These are phyloP conservation scores for Gallinago media DNA, from an alignment of 2,113 vertebrate species.

Conservation along the genomic window DNA sequence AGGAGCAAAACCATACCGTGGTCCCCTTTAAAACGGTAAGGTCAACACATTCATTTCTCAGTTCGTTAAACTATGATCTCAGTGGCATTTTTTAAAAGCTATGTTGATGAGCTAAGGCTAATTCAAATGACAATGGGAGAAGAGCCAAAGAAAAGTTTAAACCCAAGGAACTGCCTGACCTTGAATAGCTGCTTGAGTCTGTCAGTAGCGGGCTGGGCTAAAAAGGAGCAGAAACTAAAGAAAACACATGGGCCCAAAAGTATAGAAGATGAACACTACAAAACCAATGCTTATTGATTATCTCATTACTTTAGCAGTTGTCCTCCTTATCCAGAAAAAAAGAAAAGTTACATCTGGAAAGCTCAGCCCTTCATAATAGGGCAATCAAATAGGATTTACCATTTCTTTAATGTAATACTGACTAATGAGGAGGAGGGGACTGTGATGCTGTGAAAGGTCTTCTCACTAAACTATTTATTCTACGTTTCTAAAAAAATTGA, in stretches of 20 bases:
- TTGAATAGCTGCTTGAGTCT: background rate
- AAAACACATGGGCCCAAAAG: rapidly evolving
- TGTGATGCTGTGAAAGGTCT: constrained; percentile 34
- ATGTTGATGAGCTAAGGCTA: constrained; percentile 50
- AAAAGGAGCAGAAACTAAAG: background rate
- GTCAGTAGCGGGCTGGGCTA: background rate
- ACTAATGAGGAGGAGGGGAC: constrained; percentile 39
- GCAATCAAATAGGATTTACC: constrained; percentile 38
- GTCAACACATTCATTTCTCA: constrained; percentile 51
- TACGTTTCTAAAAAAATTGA: constrained; percentile 43
- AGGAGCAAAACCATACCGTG: background rate
- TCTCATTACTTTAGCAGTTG: background rate
- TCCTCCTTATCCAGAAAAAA: background rate
- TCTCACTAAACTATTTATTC: constrained; percentile 58
- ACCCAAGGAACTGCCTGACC: background rate
- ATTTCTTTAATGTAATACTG: constrained; percentile 25
- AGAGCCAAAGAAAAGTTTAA: constrained; percentile 48
- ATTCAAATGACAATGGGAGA: constrained; percentile 42
- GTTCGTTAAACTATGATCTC: constrained; percentile 36
- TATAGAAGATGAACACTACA: rapidly evolving
- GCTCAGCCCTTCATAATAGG: background rate
- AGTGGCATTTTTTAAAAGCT: constrained; percentile 18
- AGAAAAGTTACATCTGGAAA: background rate
- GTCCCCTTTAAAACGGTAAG: background rate
- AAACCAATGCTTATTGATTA: background rate